A percentile compares a stretch with the other conserved stretches of the same genome.
These are phyloP conservation scores for Salvelinus fontinalis DNA, from an alignment of 2,113 vertebrate species.

Conservation along the genomic window DNA sequence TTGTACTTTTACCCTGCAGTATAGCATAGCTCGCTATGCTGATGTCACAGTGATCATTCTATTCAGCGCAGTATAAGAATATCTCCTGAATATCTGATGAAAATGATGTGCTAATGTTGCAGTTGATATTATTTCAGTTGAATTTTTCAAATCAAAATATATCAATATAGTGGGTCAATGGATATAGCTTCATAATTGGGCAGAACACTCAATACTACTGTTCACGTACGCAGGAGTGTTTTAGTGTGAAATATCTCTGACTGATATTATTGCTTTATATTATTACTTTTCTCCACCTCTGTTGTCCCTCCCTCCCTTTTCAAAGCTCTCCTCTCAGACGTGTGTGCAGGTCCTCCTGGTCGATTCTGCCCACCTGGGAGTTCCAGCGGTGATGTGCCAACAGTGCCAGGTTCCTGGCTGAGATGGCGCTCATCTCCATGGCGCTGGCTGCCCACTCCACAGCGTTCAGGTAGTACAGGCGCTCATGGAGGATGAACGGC, in stretches of 20 bases:
- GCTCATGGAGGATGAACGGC: conserved; percentile 83
- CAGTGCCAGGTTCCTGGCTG: conserved; percentile 84
- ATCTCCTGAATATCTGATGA: not conserved
- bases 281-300: not conserved
- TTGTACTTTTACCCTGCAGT: conserved; percentile 17
- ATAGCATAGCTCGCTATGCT: conserved; percentile 17
- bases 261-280: not conserved
- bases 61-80: conserved; percentile 9
- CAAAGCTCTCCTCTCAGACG: conserved; percentile 87
- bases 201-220: not conserved
- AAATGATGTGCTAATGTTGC: conserved; percentile 20
- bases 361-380: conserved; percentile 62
- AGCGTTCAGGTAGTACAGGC: conserved; percentile 85
- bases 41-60: conserved; percentile 22
- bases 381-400: conserved; percentile 90
- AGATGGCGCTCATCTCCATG: conserved; percentile 91
- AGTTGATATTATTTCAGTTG: conserved; percentile 15
- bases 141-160: not conserved
- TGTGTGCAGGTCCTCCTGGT: conserved; percentile 87
- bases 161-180: no score
- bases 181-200: no score
- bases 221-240: conserved; percentile 15
- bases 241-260: no score
- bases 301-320: not conserved
- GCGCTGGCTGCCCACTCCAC: conserved; percentile 87